Percentiles rank a stretch among this genome's conserved stretches.
Evolutionary conservation across 2,797 vertebrate genomes (phyloP).

Genomic region (Acrocephalus scirpaceus): DNA sequence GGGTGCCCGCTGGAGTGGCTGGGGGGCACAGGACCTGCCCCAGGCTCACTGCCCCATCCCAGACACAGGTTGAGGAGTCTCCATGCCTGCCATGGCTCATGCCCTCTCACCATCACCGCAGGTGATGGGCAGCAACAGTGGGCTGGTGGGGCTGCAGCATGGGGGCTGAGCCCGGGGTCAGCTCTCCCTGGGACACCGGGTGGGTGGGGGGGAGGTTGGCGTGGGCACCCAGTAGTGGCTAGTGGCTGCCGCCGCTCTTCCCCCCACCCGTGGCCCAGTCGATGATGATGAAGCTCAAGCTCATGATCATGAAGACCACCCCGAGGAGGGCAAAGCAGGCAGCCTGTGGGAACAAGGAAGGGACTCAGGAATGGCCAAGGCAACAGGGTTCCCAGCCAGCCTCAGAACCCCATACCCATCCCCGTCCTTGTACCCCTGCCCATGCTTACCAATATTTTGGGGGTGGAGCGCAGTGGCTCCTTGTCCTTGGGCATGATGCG

Average conservation of each 20-base stretch:
- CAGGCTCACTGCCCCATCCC: not conserved
- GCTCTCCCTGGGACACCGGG: not conserved
- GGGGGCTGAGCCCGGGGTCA: slow-evolving; percentile 20
- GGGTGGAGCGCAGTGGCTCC: slow-evolving; percentile 86
- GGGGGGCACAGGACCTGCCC: not conserved
- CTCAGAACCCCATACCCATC: not conserved
- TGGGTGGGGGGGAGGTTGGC: not conserved
- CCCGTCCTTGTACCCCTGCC: fast-evolving
- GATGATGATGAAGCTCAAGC: slow-evolving; percentile 94
- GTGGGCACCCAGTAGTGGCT: slow-evolving; percentile 57
- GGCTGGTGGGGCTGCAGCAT: slow-evolving; percentile 43
- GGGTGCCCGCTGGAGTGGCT: not conserved
- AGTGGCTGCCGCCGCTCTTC: slow-evolving; percentile 86
- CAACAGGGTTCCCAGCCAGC: not conserved
- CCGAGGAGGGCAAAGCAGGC: slow-evolving; percentile 90
- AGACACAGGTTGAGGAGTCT: not conserved
- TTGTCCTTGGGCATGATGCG: slow-evolving; percentile 93
- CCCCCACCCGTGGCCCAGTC: slow-evolving; percentile 87
- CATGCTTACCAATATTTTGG: slow-evolving; percentile 89
- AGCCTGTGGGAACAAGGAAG: slow-evolving; percentile 78
- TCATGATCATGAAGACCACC: slow-evolving; percentile 96
- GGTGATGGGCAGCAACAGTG: not conserved
- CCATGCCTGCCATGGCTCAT: not conserved
- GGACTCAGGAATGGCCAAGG: not conserved
- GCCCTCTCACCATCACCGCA: not conserved